A percentile compares a stretch with the other conserved stretches of the same genome.
phyloP scores from a whole-genome alignment of 2,113 vertebrate genomes.

The Corydoras maculifer region DNA sequence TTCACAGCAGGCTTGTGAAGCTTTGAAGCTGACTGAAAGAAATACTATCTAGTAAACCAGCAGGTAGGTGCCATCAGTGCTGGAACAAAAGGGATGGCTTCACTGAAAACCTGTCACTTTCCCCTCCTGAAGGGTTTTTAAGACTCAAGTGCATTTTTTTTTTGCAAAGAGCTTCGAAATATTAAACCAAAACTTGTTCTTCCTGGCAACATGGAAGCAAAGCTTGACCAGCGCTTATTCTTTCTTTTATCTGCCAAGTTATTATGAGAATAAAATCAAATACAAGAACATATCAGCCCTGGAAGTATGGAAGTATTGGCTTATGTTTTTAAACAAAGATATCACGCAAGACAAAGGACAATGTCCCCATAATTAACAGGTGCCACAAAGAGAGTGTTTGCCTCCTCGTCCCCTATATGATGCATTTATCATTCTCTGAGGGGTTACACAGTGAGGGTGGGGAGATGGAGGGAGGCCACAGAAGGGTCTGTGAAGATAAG shows the following conservation, averaged over 20 bases:
- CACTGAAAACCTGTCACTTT: slow-evolving; percentile 28
- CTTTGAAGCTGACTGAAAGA: slow-evolving; percentile 55
- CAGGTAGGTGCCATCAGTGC: slow-evolving; percentile 51
- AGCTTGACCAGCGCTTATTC: too few species aligned
- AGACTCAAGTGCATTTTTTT: slow-evolving; percentile 33
- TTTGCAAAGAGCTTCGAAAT: slow-evolving; percentile 32
- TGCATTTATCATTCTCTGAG: slow-evolving; percentile 47
- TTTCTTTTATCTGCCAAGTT: too few species aligned
- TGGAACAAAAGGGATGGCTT: slow-evolving; percentile 60
- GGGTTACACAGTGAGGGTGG: slow-evolving; percentile 22
- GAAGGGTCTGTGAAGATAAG: slow-evolving; percentile 68
- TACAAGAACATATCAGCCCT: slow-evolving; percentile 17
- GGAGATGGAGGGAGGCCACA: slow-evolving; percentile 47
- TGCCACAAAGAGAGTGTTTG: slow-evolving; percentile 64
- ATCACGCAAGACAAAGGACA: slow-evolving; percentile 59
- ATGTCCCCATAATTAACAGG: slow-evolving; percentile 62
- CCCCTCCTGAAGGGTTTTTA: background rate
- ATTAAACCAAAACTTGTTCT: background rate
- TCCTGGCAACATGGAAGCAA: slow-evolving; percentile 10
- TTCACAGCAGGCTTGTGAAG: slow-evolving; percentile 62
- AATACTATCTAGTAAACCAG: slow-evolving; percentile 64
- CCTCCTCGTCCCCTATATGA: slow-evolving; percentile 61
- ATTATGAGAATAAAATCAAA: background rate
- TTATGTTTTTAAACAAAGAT: slow-evolving; percentile 45
- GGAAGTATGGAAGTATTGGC: slow-evolving; percentile 43